Percentiles rank a stretch among this genome's conserved stretches.
phyloP scores from a whole-genome alignment of 2,113 vertebrate genomes.

The Silurus asotus region DNA sequence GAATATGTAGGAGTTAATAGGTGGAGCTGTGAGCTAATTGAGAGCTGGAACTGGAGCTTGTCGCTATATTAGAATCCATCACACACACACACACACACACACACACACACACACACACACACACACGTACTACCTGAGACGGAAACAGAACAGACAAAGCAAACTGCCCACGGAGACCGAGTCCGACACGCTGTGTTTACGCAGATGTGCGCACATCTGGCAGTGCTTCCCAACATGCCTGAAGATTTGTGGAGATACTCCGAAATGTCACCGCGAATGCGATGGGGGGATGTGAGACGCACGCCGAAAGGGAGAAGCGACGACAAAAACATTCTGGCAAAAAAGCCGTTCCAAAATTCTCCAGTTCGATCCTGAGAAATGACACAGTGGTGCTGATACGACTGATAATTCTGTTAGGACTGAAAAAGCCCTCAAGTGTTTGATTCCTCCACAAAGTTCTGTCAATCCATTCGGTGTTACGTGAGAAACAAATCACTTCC shows the following conservation, averaged over 20 bases:
- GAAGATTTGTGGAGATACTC: background rate
- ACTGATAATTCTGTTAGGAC: too few species aligned
- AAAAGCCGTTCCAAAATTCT: background rate
- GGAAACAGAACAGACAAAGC: slow-evolving; percentile 73
- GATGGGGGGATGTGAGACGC: slow-evolving; percentile 46
- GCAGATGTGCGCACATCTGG: slow-evolving; percentile 44
- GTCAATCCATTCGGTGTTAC: background rate
- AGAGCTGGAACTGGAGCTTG: slow-evolving; percentile 61
- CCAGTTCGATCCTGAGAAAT: too few species aligned
- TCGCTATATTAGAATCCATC: slow-evolving; percentile 70
- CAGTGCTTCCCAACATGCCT: background rate
- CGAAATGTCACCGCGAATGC: background rate
- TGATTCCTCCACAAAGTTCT: background rate
- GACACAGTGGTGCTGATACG: too few species aligned
- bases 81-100: slow-evolving; percentile 37
- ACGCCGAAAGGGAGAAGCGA: background rate
- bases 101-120: slow-evolving; percentile 30
- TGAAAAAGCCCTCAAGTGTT: background rate
- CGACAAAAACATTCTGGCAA: background rate
- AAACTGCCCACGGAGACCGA: slow-evolving; percentile 61
- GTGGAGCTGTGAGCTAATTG: slow-evolving; percentile 69
- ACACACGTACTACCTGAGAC: slow-evolving; percentile 47
- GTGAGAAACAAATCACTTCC: too few species aligned
- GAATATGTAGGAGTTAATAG: slow-evolving; percentile 71
- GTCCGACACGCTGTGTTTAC: background rate